Evolutionary conservation across 2,113 vertebrate species (phyloP).

Genomic region (Syrrhaptes paradoxus): DNA sequence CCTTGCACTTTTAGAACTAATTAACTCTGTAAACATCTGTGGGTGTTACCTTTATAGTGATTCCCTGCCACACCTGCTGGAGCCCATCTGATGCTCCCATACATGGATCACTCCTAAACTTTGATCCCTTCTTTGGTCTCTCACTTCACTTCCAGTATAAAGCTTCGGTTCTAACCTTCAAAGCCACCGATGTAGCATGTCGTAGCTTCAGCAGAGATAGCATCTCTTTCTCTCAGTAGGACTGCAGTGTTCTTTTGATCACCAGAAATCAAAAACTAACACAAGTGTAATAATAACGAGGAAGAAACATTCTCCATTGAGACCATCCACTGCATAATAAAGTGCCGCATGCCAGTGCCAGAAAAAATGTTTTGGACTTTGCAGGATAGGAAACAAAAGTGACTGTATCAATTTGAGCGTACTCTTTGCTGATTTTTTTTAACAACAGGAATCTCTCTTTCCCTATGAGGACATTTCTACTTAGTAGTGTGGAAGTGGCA

Average conservation of each 20-base stretch:
- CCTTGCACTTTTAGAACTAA: not conserved
- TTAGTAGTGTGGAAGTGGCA: not conserved
- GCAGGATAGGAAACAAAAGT: not conserved
- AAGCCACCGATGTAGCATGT: not conserved
- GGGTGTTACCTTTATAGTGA: not conserved
- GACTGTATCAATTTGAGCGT: not conserved
- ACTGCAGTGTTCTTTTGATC: not conserved
- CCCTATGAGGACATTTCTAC: not conserved
- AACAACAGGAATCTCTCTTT: not conserved
- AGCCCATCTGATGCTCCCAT: not conserved
- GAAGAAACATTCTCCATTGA: not conserved
- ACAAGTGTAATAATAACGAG: not conserved
- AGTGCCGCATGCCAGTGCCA: not conserved
- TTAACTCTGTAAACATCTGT: not conserved
- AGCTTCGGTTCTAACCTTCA: conserved; percentile 20
- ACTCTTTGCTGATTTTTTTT: not conserved
- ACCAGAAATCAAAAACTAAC: conserved; percentile 23
- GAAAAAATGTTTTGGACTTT: not conserved
- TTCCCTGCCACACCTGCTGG: not conserved
- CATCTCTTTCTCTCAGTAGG: not conserved
- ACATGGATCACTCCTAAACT: not conserved
- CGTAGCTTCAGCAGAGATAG: not conserved
- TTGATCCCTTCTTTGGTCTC: conserved; percentile 35
- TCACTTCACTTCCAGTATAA: not conserved
- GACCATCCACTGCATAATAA: not conserved